Conservation (phyloP, 2,888 invertebrate species). For the Torymus auratus region DNA sequence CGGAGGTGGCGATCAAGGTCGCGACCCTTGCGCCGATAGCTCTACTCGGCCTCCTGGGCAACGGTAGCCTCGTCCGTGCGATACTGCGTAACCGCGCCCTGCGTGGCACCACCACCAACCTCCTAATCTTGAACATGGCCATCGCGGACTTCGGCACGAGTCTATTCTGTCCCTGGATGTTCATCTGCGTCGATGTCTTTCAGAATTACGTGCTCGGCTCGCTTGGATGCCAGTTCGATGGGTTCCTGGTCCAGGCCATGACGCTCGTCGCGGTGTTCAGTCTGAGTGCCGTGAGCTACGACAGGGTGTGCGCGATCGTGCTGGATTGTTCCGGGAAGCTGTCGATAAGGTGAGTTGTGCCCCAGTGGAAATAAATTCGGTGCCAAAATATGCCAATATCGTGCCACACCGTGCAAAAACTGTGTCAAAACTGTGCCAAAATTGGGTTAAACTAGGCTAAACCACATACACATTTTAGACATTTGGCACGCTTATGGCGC, state of each 20-base stretch:
- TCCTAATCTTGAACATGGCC: conserved; percentile 86
- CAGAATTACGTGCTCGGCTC: conserved; percentile 87
- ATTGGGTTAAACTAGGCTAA: too few relatives aligned
- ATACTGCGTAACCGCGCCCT: conserved; percentile 81
- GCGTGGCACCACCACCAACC: conserved; percentile 82
- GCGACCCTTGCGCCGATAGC: conserved; percentile 81
- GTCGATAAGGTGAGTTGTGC: conserved; percentile 59
- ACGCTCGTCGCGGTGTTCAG: conserved; percentile 88
- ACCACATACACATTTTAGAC: too few relatives aligned
- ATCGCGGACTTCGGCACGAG: conserved; percentile 83
- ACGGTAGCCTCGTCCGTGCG: conserved; percentile 82
- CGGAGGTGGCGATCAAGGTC: conserved; percentile 82
- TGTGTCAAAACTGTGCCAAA: too few relatives aligned
- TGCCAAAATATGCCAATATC: too few relatives aligned
- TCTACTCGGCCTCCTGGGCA: conserved; percentile 82
- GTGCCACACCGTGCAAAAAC: too few relatives aligned
- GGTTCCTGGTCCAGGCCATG: conserved; percentile 85
- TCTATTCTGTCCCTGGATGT: conserved; percentile 86
- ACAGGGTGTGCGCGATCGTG: conserved; percentile 88
- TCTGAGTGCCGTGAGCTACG: conserved; percentile 88
- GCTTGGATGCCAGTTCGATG: conserved; percentile 87
- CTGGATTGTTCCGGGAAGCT: conserved; percentile 66
- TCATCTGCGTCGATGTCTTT: conserved; percentile 85
- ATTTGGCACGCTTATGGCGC: too few relatives aligned
- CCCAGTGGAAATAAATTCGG: too few relatives aligned